Percentiles rank a stretch among this genome's conserved stretches.
Evolutionary conservation across 2,113 vertebrate species (phyloP).

Genomic region (Burhinus oedicnemus): DNA sequence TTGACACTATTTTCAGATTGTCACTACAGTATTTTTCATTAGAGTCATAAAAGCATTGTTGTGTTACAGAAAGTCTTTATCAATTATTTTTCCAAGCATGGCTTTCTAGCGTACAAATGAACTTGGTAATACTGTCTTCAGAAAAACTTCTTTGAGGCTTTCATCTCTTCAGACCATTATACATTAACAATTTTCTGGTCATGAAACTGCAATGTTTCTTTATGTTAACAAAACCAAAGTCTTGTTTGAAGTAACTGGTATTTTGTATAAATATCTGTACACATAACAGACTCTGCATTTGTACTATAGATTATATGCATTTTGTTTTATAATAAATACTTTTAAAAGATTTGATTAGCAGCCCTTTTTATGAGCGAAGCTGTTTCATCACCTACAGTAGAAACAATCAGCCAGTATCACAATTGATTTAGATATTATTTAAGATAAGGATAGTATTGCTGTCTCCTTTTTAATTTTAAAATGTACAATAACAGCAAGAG

Average conservation of each 20-base stretch:
- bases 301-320: conserved; percentile 60
- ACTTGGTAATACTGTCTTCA: background rate
- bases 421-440: background rate
- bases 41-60: background rate
- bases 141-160: background rate
- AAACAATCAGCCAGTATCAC: background rate
- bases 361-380: background rate
- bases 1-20: background rate
- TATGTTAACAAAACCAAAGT: conserved; percentile 40
- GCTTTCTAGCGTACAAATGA: background rate
- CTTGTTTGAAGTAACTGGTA: conserved; percentile 51
- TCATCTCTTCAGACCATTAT: background rate
- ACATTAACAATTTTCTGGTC: background rate
- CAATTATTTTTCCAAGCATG: background rate
- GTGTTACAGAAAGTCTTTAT: background rate
- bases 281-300: conserved; percentile 63
- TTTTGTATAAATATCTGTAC: conserved; percentile 66
- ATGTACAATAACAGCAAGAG: background rate
- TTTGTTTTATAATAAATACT: conserved; percentile 72
- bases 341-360: conserved; percentile 28
- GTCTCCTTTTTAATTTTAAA: background rate
- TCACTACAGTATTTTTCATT: background rate
- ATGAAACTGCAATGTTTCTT: background rate
- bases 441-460: background rate
- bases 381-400: background rate